Conservation (phyloP, 2,888 invertebrate genomes). For the Beris morrisii region DNA sequence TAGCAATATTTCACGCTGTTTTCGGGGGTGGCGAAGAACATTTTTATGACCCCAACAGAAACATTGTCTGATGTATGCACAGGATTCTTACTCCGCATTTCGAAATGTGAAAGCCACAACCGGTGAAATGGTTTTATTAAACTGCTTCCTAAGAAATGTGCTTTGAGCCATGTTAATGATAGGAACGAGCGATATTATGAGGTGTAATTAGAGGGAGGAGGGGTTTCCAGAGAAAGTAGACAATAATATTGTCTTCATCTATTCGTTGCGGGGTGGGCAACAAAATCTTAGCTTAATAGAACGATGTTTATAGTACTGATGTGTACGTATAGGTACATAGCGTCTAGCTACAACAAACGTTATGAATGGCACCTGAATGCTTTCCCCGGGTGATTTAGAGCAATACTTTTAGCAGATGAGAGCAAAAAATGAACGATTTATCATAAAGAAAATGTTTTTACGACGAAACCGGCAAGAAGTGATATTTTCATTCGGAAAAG, state of each 20-base stretch:
- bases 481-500: too few relatives aligned
- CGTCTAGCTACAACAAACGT: too few relatives aligned
- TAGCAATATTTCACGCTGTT: slow-evolving; percentile 29
- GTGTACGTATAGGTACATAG: too few relatives aligned
- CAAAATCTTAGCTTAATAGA: too few relatives aligned
- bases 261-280: background rate
- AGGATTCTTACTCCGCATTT: background rate
- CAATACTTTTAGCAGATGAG: slow-evolving; percentile 2
- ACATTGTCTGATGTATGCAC: slow-evolving; percentile 1
- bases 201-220: background rate
- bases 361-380: too few relatives aligned
- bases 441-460: slow-evolving; percentile 26
- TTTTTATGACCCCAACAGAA: slow-evolving; percentile 30
- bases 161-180: slow-evolving; percentile 26
- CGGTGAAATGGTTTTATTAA: slow-evolving; percentile 29
- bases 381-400: slow-evolving; percentile 23
- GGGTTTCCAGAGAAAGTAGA: slow-evolving; percentile 1
- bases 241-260: background rate
- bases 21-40: background rate
- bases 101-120: slow-evolving; percentile 16
- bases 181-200: background rate
- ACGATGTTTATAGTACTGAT: too few relatives aligned
- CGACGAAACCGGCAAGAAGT: too few relatives aligned
- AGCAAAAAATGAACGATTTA: slow-evolving; percentile 11
- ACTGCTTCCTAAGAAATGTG: slow-evolving; percentile 13